phyloP scores from a whole-genome alignment of 1,140 invertebrate species.

The Trichonephila clavipes region DNA sequence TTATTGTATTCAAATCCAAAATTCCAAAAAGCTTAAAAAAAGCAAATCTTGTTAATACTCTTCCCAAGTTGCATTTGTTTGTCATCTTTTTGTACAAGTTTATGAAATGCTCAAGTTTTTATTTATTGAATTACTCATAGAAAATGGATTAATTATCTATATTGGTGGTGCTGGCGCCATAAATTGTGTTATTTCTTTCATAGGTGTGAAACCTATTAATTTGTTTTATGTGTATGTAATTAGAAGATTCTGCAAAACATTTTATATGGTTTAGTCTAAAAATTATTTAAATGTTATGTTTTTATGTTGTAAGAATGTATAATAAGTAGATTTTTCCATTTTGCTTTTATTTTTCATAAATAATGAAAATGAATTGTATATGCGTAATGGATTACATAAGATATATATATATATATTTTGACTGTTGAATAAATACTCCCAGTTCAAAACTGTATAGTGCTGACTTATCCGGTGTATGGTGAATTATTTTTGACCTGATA shows the following conservation, averaged over 20 bases:
- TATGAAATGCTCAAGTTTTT: not conserved
- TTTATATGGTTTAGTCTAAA: not conserved
- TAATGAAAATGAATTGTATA: not conserved
- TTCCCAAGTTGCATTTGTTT: not conserved
- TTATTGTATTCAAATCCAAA: not conserved
- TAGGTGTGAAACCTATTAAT: not conserved
- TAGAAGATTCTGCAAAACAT: not conserved
- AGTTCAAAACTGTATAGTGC: not conserved
- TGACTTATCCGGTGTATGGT: not conserved
- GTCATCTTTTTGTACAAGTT: not conserved
- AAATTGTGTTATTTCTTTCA: not conserved
- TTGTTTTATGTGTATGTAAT: not conserved
- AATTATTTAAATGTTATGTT: not conserved
- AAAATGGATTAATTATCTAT: not conserved
- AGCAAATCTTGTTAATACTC: not conserved
- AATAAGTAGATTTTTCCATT: not conserved
- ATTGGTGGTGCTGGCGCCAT: not conserved
- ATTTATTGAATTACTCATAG: not conserved
- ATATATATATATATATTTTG: not conserved
- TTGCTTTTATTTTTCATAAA: not conserved
- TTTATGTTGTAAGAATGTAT: not conserved
- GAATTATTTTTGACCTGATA: not conserved
- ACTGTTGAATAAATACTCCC: not conserved
- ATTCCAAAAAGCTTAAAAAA: not conserved
- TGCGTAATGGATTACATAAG: not conserved